These are phyloP conservation scores for Propithecus coquereli DNA, from an alignment of 2,113 vertebrate genomes.

Conservation along the genomic window DNA sequence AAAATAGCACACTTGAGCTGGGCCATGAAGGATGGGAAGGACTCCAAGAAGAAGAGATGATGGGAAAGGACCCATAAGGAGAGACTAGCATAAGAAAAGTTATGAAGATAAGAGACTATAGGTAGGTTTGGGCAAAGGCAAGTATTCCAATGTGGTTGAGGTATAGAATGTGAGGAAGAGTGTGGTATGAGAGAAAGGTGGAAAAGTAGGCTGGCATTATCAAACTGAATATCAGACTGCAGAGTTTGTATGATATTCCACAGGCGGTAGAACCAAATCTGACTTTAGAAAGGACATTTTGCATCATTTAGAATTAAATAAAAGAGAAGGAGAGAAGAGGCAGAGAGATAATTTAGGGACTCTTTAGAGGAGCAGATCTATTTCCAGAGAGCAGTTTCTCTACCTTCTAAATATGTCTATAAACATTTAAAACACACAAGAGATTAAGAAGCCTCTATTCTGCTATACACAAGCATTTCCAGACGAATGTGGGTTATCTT, in stretches of 20 bases:
- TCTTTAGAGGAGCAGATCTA: neutral
- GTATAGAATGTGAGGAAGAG: neutral
- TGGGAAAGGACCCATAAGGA: neutral
- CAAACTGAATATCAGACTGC: neutral
- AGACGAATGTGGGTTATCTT: neutral
- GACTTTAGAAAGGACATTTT: neutral
- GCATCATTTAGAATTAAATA: neutral
- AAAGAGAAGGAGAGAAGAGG: neutral
- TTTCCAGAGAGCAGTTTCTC: neutral
- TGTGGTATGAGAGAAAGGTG: neutral
- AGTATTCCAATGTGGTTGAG: neutral
- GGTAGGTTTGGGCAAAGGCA: neutral
- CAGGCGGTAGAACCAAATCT: neutral
- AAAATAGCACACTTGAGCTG: neutral
- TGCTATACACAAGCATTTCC: neutral
- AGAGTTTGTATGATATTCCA: neutral
- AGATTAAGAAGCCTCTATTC: neutral
- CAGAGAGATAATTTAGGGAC: neutral
- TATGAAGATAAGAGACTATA: neutral
- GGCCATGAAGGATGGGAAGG: neutral
- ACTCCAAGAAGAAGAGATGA: neutral
- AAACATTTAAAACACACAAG: neutral
- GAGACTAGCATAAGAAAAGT: neutral
- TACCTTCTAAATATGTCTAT: neutral
- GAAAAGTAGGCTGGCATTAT: neutral